Base-by-base conservation (phyloP, 2,797 vertebrate species). In the Epinephelus malabaricus region DNA sequence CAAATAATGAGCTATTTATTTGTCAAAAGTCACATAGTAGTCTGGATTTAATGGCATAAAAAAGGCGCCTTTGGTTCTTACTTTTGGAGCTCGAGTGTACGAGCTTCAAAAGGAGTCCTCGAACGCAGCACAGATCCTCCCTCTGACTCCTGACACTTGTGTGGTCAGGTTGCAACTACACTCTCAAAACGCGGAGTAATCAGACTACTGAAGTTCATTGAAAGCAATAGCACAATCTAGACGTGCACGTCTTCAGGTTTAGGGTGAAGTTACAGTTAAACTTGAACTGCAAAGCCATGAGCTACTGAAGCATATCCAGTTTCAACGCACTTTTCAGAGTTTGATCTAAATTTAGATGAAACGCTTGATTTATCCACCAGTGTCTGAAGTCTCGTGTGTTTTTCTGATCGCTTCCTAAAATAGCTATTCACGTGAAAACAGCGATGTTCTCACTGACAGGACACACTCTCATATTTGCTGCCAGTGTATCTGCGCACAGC, bases 111-210 rank as follows among this genome's bases (percentile, higher is more conserved):
- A 18, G 0, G 21, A 38, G 85, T 54, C 14, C 7, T 0, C 73
- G 0, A 87, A 91, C 0, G 79, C 81, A 59, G 14, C 87, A 60
- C 3, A 59, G 78, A 43, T 51, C 73, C 76, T 74, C 71, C 50
- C 71, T 50, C 40, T 72, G 53, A 67, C 68, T 76, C 53, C 45
- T 66, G 67, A 71, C 70, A 69, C 53, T 43, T 13, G 15, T 63
- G 62, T 62, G 73, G 71, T 53, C 59, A 38, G 38, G 69, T 14
- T 40, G 46, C 51, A 11, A 10, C 21, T 14, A 11, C 19, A 34
- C 70, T 6, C 23, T 40, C 40, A 21, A 49, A 63, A 18, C 4
- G 45, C 1, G 4, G 9, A 64, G 15, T 54, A 17, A 43, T 58
- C n/a, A n/a, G 3, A 83, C 60, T 50, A 40, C 11, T 34, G 0